phyloP scores from a whole-genome alignment of 2,888 invertebrate species.

The Parochlus steinenii region DNA sequence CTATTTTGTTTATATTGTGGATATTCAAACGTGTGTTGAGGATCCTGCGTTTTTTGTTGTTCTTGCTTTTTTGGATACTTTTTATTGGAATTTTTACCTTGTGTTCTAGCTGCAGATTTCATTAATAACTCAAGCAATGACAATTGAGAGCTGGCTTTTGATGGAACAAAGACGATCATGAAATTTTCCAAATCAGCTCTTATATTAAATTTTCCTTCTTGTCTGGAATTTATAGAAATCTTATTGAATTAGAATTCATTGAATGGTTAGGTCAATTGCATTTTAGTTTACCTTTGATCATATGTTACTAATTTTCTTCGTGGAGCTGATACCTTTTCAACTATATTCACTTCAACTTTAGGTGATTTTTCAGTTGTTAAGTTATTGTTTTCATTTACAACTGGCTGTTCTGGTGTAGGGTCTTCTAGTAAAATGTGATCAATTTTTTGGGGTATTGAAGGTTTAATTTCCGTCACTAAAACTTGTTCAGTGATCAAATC shows the following conservation, averaged over 20 bases:
- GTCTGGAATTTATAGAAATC: slow-evolving; percentile 42
- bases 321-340: slow-evolving; percentile 15
- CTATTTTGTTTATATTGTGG: slow-evolving; percentile 1
- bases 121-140: slow-evolving; percentile 23
- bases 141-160: slow-evolving; percentile 20
- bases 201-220: slow-evolving; percentile 59
- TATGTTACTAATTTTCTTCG: slow-evolving; percentile 22
- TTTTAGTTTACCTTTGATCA: no score
- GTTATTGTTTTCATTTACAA: no score
- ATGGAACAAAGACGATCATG: slow-evolving; percentile 45
- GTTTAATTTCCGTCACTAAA: no score
- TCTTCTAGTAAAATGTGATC: no score
- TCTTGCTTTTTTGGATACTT: neutral
- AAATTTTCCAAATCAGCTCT: slow-evolving; percentile 59
- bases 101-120: slow-evolving; percentile 18
- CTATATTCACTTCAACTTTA: slow-evolving; percentile 17
- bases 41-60: neutral
- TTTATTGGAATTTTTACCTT: slow-evolving; percentile 14
- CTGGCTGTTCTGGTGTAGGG: no score
- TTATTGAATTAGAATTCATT: slow-evolving; percentile 33
- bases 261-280: slow-evolving; percentile 24
- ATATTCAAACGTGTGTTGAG: neutral
- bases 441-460: no score
- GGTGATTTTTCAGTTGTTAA: slow-evolving; percentile 6
- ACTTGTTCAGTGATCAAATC: no score